A percentile compares a stretch with the other conserved stretches of the same genome.
Evolutionary conservation across 2,797 vertebrate species (phyloP).

Genomic region (Bradypus variegatus): DNA sequence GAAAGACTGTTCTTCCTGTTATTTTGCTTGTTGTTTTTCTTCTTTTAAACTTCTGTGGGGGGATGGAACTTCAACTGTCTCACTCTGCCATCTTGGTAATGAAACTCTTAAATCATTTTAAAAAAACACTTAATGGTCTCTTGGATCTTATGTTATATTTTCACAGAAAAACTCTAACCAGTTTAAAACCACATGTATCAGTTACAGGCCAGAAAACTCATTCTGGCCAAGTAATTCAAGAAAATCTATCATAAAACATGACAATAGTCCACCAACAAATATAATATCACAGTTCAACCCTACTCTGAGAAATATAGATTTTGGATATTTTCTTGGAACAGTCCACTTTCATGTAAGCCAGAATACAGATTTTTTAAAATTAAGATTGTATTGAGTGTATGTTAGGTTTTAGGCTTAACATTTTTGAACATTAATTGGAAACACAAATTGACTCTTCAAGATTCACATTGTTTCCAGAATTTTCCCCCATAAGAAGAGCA

Average conservation of each 20-base stretch:
- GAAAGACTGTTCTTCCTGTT: too few species aligned
- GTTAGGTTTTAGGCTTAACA: slow-evolving; percentile 32
- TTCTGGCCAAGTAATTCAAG: background rate
- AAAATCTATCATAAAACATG: slow-evolving; percentile 23
- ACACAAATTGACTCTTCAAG: slow-evolving; percentile 49
- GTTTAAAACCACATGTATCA: slow-evolving; percentile 3
- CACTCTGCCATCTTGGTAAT: too few species aligned
- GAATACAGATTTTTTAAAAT: slow-evolving; percentile 9
- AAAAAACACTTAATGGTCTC: background rate
- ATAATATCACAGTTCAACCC: background rate
- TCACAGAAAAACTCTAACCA: slow-evolving; percentile 20
- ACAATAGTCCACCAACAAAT: background rate
- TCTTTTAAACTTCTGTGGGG: too few species aligned
- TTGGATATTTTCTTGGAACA: slow-evolving; percentile 40
- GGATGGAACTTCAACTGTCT: too few species aligned
- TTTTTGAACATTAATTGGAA: slow-evolving; percentile 53
- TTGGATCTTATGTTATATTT: background rate
- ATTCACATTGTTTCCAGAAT: slow-evolving; percentile 43
- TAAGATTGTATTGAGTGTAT: slow-evolving; percentile 14
- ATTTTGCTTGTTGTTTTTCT: too few species aligned
- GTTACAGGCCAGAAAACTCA: background rate
- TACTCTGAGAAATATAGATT: background rate
- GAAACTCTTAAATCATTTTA: background rate
- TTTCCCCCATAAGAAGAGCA: slow-evolving; percentile 53
- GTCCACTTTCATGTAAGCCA: slow-evolving; percentile 22